Base-by-base conservation (phyloP, 92 coral and sea anemone species). In the Plumapathes pennacea region DNA sequence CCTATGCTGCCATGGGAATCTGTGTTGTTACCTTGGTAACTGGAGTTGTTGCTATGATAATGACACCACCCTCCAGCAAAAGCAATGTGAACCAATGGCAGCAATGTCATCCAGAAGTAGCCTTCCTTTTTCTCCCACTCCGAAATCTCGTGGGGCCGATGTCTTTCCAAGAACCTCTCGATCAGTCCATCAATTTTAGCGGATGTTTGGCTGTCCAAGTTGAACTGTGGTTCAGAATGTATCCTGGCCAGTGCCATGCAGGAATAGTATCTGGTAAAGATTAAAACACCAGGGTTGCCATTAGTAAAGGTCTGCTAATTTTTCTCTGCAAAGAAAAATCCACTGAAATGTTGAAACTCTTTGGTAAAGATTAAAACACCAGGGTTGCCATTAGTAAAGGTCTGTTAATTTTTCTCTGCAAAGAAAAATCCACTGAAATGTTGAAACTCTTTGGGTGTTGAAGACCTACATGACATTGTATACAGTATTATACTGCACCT, bases 61-160 rank as follows among this genome's bases (percentile, higher is more conserved):
- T n/a, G n/a, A n/a, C n/a, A n/a, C n/a, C n/a, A n/a, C 3, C 92
- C 92, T 3, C 46, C 63, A 2, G 97, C 85, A 64, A 85, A 90
- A n/a, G 85, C 90, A 30, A 90, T 58, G 38, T 86, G 95, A 24
- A 86, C 73, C 2, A 85, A 50, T 0, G 97, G 97, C 5, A 71
- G 71, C 24, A 90, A 69, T n/a, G 95, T 82, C 67, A 90, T 80
- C 97, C 97, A 90, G 1, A 90, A 95, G 33, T 82, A 90, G 32
- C 56, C 40, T 30, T 58, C 63, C 11, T 66, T 64, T 28, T 41
- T 63, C 42, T 90, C 88, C 60, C 62, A 86, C 12, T 28, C 39
- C 15, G 81, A 57, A 30, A 90, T 75, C 50, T 62, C 69, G 18
- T 38, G 21, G 21, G 90, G 85, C 2, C 29, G 43, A 30, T 75